phyloP scores from a whole-genome alignment of 2,113 vertebrate genomes.

The Trematomus loennbergii region DNA sequence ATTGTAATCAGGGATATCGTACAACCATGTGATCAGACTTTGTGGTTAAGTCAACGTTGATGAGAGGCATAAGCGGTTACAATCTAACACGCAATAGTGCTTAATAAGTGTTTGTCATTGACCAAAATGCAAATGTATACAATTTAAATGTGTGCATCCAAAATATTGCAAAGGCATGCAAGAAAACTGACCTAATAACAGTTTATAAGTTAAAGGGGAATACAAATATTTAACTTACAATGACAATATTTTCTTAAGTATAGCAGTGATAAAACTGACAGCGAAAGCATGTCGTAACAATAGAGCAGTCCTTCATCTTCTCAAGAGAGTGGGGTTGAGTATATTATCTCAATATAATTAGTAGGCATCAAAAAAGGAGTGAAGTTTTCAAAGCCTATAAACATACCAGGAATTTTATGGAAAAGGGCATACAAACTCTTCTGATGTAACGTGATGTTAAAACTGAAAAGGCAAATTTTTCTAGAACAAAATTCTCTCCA shows the following conservation, averaged over 20 bases:
- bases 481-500: slow-evolving; percentile 22
- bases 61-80: slow-evolving; percentile 75
- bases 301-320: slow-evolving; percentile 40
- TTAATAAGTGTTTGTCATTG: slow-evolving; percentile 25
- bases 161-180: slow-evolving; percentile 65
- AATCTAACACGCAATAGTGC: slow-evolving; percentile 62
- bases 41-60: slow-evolving; percentile 23
- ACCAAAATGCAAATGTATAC: slow-evolving; percentile 48
- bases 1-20: slow-evolving; percentile 16
- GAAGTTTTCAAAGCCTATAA: slow-evolving; percentile 55
- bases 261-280: slow-evolving; percentile 47
- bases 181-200: slow-evolving; percentile 54
- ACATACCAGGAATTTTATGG: slow-evolving; percentile 39
- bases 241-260: slow-evolving; percentile 69
- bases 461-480: slow-evolving; percentile 69
- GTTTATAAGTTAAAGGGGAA: slow-evolving; percentile 62
- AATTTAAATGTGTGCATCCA: slow-evolving; percentile 53
- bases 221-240: slow-evolving; percentile 53
- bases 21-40: slow-evolving; percentile 33
- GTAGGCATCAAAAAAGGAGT: slow-evolving; percentile 49
- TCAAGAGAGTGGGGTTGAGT: slow-evolving; percentile 42
- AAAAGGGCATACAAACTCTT: slow-evolving; percentile 59
- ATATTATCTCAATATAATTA: slow-evolving; percentile 35
- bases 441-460: slow-evolving; percentile 55
- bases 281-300: slow-evolving; percentile 47